A percentile compares a stretch with the other conserved stretches of the same genome.
Conservation (phyloP, 2,113 vertebrate species). For the Callithrix jacchus region DNA sequence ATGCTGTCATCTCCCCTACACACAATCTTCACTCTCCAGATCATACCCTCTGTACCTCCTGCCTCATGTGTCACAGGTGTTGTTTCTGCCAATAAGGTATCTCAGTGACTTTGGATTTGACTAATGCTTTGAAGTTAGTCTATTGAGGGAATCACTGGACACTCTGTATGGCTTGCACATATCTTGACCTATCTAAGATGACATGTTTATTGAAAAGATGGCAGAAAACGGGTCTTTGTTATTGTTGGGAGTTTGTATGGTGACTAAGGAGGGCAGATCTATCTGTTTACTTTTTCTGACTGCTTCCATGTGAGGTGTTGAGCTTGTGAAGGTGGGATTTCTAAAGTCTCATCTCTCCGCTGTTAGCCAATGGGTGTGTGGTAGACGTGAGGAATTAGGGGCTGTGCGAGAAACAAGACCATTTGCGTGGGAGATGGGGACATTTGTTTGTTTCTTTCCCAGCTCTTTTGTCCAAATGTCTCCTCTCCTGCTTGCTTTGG, state of each 20-base stretch:
- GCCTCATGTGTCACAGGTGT: neutral
- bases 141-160: neutral
- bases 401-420: rapidly evolving
- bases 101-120: neutral
- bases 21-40: neutral
- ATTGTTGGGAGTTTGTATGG: neutral
- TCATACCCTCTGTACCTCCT: neutral
- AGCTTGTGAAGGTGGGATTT: rapidly evolving
- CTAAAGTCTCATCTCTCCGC: neutral
- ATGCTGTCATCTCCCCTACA: rapidly evolving
- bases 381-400: neutral
- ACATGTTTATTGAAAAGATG: neutral
- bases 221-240: rapidly evolving
- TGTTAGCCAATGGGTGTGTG: rapidly evolving
- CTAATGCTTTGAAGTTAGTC: rapidly evolving
- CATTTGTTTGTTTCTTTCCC: neutral
- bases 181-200: neutral
- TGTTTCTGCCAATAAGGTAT: neutral
- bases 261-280: neutral
- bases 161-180: rapidly evolving
- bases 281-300: neutral
- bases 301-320: neutral
- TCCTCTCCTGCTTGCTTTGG: neutral
- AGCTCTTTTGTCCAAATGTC: neutral
- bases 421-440: neutral